These are phyloP conservation scores for Sebastes vulpes DNA, from an alignment of 2,797 vertebrate species.

Conservation along the genomic window DNA sequence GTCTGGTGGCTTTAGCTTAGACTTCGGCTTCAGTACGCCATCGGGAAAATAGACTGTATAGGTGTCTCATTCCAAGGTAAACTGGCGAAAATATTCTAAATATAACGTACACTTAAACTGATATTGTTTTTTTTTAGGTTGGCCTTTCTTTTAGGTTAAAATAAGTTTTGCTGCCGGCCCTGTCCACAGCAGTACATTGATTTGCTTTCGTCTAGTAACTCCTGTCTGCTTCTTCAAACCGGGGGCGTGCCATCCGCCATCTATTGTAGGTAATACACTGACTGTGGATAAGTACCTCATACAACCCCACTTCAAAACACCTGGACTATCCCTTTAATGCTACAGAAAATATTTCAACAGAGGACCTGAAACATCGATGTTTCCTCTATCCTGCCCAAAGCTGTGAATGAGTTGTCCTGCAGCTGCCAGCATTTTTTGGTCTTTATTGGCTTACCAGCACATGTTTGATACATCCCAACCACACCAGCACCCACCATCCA, in stretches of 20 bases:
- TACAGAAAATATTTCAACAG: slow-evolving; percentile 15
- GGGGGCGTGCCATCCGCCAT: neutral
- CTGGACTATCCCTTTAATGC: neutral
- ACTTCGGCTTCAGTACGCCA: neutral
- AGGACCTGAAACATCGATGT: slow-evolving; percentile 10
- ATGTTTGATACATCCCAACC: slow-evolving; percentile 65
- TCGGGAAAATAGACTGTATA: neutral
- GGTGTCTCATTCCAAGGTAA: neutral
- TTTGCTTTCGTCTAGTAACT: no score
- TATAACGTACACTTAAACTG: neutral
- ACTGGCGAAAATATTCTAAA: neutral
- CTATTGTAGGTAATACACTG: neutral
- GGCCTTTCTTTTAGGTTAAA: neutral
- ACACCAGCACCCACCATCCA: slow-evolving; percentile 52
- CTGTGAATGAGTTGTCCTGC: slow-evolving; percentile 56
- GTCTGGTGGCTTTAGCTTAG: neutral
- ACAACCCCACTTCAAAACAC: neutral
- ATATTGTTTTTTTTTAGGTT: no score
- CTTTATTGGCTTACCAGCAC: slow-evolving; percentile 57
- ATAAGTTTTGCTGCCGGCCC: no score
- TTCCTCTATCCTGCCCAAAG: slow-evolving; percentile 29
- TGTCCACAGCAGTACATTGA: no score
- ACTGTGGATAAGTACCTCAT: neutral
- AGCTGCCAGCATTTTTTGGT: slow-evolving; percentile 56
- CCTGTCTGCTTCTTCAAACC: no score